Evolutionary conservation across 2,888 invertebrate species (phyloP).

Genomic region (Tipula helvola): DNA sequence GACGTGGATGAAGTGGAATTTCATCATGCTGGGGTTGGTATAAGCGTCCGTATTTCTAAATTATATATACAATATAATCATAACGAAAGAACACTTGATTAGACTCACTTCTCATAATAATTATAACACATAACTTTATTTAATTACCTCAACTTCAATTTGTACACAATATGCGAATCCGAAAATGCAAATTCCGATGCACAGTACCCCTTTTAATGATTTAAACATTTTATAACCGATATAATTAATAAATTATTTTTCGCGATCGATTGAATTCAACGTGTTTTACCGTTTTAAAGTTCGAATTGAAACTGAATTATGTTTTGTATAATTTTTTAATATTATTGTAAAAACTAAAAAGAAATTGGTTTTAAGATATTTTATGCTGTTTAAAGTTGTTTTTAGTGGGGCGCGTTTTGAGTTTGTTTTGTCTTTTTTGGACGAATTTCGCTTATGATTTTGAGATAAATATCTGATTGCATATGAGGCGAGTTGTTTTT

Average conservation of each 20-base stretch:
- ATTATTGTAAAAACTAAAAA: neutral
- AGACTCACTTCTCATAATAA: neutral
- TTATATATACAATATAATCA: neutral
- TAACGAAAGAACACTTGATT: neutral
- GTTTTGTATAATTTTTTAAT: neutral
- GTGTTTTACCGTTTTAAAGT: neutral
- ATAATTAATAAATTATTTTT: neutral
- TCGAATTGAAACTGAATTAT: neutral
- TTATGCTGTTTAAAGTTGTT: neutral
- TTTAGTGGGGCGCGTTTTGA: neutral
- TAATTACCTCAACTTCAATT: constrained; percentile 10
- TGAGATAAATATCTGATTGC: neutral
- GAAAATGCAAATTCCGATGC: neutral
- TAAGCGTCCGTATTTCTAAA: constrained; percentile 28
- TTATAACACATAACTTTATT: neutral
- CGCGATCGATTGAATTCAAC: neutral
- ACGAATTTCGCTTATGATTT: neutral
- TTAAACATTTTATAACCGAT: neutral
- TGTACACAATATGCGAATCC: neutral
- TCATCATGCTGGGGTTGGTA: constrained; percentile 23
- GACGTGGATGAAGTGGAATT: constrained; percentile 11
- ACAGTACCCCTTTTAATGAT: neutral
- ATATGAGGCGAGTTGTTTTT: neutral
- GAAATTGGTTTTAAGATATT: neutral
- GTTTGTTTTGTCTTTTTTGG: neutral